Percentiles rank a stretch among this genome's conserved stretches.
Evolutionary conservation across 1,140 invertebrate genomes (phyloP).

Genomic region (Paralvinella palmiformis): DNA sequence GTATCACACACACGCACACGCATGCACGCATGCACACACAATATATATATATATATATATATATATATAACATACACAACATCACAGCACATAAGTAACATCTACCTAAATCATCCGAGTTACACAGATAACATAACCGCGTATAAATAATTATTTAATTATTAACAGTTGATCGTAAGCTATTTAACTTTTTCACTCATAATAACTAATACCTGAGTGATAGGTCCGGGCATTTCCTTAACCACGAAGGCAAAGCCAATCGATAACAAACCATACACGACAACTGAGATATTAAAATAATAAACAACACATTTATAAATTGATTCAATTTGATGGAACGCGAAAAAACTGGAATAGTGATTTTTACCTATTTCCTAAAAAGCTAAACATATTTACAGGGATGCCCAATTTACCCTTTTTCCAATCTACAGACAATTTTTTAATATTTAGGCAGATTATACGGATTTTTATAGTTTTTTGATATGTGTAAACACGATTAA

Average conservation of each 20-base stretch:
- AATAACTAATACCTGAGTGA: slow-evolving; percentile 1
- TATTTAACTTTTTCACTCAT: too few species aligned
- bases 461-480: neutral
- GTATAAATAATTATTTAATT: too few species aligned
- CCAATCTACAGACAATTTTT: neutral
- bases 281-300: neutral
- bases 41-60: too few species aligned
- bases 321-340: neutral
- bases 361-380: neutral
- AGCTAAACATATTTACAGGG: neutral
- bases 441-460: neutral
- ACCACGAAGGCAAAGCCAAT: neutral
- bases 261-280: neutral
- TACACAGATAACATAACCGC: too few species aligned
- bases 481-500: too few species aligned
- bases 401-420: neutral
- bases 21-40: too few species aligned
- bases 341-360: neutral
- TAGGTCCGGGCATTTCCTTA: neutral
- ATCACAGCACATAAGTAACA: too few species aligned
- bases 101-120: too few species aligned
- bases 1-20: too few species aligned
- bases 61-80: too few species aligned
- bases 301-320: neutral
- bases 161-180: too few species aligned